Evolutionary conservation across 2,113 vertebrate species (phyloP), one percentile per base, ranked within the genome.

Genomic region (Oncorhynchus mykiss): DNA sequence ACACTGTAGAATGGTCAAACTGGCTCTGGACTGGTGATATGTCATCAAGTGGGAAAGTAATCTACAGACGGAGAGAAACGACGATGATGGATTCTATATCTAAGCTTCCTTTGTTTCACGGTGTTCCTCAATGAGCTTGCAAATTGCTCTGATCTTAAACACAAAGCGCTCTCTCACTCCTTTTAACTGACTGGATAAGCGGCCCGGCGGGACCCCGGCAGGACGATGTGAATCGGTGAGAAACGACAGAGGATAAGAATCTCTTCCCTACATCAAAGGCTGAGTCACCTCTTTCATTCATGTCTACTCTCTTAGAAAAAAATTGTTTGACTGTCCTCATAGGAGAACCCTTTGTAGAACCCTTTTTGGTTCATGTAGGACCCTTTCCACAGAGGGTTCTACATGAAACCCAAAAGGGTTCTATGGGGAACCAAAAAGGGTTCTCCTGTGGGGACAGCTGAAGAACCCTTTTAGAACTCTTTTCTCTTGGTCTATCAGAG

Each of bases 111-210:
- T 95, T 95, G 94, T 96, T 92, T 90, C 86, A 89, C 86, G 78
- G 84, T 89, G 91, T 93, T 94, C 89, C 72, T 92, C 86, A 90
- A 93, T 90, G 88, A 94, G 93, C 91, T 93, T 95, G 95, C 95
- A 96, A 96, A 96, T 97, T 96, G 94, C 94, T 97, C 93, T 94
- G 95, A 96, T 97, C 94, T 95, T 70, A 77, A 80, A 90, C 92
- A 97, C 96, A 97, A 96, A 96, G 95, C 89, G 78, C 2, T 91
- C 86, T 87, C 95, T 95, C 93, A 93, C 92, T 94, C 92, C 80
- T 57, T 1, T 54, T 85, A 87, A 93, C 88, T 89, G 77, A 86
- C 91, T 75, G 92, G 89, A 88, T 93, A 91, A 93, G 92, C 90
- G 86, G 82, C 89, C 90, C 89, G 91, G 92, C 89, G 92, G 51